Evolutionary conservation across 2,888 invertebrate genomes (phyloP).

Genomic region (Rhingia campestris): DNA sequence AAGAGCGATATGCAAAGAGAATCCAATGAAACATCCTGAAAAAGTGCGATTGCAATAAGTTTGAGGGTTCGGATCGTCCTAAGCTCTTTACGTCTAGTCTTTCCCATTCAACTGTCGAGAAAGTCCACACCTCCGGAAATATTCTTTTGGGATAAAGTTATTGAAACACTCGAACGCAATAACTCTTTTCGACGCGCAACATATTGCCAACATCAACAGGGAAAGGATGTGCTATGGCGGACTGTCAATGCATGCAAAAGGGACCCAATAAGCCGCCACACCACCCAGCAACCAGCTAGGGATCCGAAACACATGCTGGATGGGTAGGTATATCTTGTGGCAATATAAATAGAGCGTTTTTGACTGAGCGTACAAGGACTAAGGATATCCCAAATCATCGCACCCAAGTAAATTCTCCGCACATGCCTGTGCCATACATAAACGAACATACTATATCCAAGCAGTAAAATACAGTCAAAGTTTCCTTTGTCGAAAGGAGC

Average conservation of each 20-base stretch:
- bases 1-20: conserved; percentile 24
- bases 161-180: conserved; percentile 65
- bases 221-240: conserved; percentile 43
- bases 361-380: conserved; percentile 18
- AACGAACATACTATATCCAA: not conserved
- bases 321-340: conserved; percentile 26
- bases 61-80: not conserved
- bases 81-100: conserved; percentile 10
- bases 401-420: conserved; percentile 32
- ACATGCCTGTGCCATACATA: not conserved
- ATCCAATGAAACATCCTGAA: conserved; percentile 23
- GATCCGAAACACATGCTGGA: conserved; percentile 4
- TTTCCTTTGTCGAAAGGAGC: conserved; percentile 25
- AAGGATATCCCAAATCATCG: conserved; percentile 47
- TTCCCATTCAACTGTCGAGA: conserved; percentile 20
- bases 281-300: not conserved
- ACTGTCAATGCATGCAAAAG: conserved; percentile 55
- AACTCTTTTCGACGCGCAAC: conserved; percentile 63
- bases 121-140: conserved; percentile 15
- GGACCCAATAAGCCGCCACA: conserved; percentile 23
- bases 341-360: conserved; percentile 38
- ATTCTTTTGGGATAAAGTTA: conserved; percentile 55
- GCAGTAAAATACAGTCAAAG: conserved; percentile 9
- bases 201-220: conserved; percentile 48
- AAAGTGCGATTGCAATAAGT: conserved; percentile 44